These are phyloP conservation scores for Elephas maximus DNA, from an alignment of 2,113 vertebrate species.

Conservation along the genomic window DNA sequence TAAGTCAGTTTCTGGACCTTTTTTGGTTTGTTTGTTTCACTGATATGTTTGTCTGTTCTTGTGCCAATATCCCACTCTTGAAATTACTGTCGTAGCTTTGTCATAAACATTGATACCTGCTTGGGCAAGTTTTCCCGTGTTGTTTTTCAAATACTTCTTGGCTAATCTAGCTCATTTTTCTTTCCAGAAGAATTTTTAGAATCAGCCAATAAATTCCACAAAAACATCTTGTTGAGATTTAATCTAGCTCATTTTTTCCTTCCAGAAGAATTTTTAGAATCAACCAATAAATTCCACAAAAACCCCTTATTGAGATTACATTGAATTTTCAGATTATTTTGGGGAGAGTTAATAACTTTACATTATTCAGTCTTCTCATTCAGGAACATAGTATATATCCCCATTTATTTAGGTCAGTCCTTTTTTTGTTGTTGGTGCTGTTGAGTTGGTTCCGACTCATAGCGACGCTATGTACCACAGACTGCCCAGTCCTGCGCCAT, in stretches of 20 bases:
- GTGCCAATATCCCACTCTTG: neutral
- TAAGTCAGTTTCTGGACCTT: neutral
- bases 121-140: neutral
- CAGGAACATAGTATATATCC: neutral
- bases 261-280: constrained; percentile 53
- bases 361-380: neutral
- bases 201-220: constrained; percentile 37
- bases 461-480: too few relatives aligned
- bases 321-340: constrained; percentile 53
- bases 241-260: constrained; percentile 58
- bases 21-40: neutral
- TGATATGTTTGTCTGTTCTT: neutral
- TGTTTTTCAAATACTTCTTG: constrained; percentile 58
- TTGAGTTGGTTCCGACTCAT: too few relatives aligned
- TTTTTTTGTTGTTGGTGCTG: neutral
- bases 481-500: too few relatives aligned
- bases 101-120: neutral
- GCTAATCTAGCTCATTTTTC: constrained; percentile 57
- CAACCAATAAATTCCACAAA: constrained; percentile 25
- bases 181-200: constrained; percentile 53
- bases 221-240: constrained; percentile 47
- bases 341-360: constrained; percentile 9
- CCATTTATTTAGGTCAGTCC: constrained; percentile 3
- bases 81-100: constrained; percentile 48
- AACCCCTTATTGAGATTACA: constrained; percentile 39